phyloP scores from a whole-genome alignment of 1,140 invertebrate species.

The Linepithema humile region DNA sequence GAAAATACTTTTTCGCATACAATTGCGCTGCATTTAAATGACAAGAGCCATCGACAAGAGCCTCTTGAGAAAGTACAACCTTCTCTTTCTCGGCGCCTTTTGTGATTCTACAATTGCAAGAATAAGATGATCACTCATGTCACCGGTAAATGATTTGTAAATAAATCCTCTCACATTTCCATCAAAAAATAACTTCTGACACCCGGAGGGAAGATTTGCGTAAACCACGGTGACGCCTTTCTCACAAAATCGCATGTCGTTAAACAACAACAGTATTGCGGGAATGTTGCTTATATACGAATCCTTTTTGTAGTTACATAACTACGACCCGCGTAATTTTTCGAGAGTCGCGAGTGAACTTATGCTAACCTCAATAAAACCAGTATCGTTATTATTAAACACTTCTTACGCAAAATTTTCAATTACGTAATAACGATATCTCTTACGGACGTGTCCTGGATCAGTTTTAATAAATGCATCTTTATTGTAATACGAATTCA shows the following conservation, averaged over 20 bases:
- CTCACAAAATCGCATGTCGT: not conserved
- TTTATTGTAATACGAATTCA: not conserved
- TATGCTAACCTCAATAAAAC: slow-evolving; percentile 11
- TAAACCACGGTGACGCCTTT: not conserved
- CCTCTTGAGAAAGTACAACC: slow-evolving; percentile 6
- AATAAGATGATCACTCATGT: slow-evolving; percentile 38
- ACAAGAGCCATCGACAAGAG: not conserved
- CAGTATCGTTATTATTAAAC: slow-evolving; percentile 10
- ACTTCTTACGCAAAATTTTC: slow-evolving; percentile 20
- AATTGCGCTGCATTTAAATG: slow-evolving; percentile 15
- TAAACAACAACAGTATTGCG: not conserved
- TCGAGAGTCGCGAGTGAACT: slow-evolving; percentile 17
- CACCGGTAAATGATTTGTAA: slow-evolving; percentile 36
- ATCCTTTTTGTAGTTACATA: slow-evolving; percentile 23
- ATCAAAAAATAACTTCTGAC: not conserved
- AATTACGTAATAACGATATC: not conserved
- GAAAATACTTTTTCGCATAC: not conserved
- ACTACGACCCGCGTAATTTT: slow-evolving; percentile 4
- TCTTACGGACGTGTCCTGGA: not conserved
- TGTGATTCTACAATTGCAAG: slow-evolving; percentile 20
- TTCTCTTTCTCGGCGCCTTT: not conserved
- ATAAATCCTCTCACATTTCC: slow-evolving; percentile 39
- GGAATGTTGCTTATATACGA: not conserved
- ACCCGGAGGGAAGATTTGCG: not conserved
- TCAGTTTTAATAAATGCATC: not conserved